A percentile compares a stretch with the other conserved stretches of the same genome.
These are phyloP conservation scores for Bostrychus sinensis DNA, from an alignment of 2,113 vertebrate genomes.

Conservation along the genomic window DNA sequence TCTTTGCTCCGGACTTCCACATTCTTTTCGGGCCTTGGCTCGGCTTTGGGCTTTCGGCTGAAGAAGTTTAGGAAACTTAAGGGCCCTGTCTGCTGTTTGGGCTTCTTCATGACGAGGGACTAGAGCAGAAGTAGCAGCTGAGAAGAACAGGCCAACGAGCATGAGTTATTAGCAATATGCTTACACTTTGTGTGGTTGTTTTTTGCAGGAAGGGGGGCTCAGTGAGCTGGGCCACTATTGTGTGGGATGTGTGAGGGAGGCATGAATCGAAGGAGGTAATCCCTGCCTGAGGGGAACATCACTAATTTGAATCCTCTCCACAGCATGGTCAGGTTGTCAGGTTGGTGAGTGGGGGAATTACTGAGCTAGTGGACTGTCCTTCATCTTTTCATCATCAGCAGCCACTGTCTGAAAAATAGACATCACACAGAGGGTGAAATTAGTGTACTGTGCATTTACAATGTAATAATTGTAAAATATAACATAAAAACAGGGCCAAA, in stretches of 20 bases:
- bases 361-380: slow-evolving; percentile 5
- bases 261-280: slow-evolving; percentile 65
- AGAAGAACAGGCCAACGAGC: slow-evolving; percentile 62
- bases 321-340: slow-evolving; percentile 50
- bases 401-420: slow-evolving; percentile 39
- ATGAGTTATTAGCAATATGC: slow-evolving; percentile 57
- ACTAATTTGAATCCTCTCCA: slow-evolving; percentile 48
- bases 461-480: too few relatives aligned
- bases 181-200: slow-evolving; percentile 12
- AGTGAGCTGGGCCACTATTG: slow-evolving; percentile 42
- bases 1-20: slow-evolving; percentile 55
- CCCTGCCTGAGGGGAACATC: slow-evolving; percentile 65
- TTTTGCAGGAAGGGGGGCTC: slow-evolving; percentile 22
- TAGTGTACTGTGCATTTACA: neutral
- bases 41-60: slow-evolving; percentile 77
- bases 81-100: slow-evolving; percentile 74
- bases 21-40: slow-evolving; percentile 56
- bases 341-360: slow-evolving; percentile 38
- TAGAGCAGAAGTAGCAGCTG: slow-evolving; percentile 53
- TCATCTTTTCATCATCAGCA: slow-evolving; percentile 21
- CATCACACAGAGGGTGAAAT: neutral
- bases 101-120: slow-evolving; percentile 79
- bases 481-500: too few relatives aligned
- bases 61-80: slow-evolving; percentile 82
- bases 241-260: slow-evolving; percentile 43